phyloP scores from a whole-genome alignment of 2,797 vertebrate genomes.

The Acanthurus leucopareius region DNA sequence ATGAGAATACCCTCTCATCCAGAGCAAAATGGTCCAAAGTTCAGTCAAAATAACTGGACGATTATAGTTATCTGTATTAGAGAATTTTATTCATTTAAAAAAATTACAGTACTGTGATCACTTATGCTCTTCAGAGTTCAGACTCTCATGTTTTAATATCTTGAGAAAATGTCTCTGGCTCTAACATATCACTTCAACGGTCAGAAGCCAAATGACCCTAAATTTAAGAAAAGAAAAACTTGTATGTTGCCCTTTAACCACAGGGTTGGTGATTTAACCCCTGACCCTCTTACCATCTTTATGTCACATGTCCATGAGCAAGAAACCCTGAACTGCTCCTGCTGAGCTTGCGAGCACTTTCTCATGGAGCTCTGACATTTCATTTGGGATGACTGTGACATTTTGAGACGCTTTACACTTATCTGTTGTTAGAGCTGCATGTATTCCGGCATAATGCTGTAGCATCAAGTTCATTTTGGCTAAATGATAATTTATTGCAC shows the following conservation, averaged over 20 bases:
- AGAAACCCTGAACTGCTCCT: background rate
- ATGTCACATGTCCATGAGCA: conserved; percentile 7
- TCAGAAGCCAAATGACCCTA: background rate
- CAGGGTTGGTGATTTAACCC: conserved; percentile 2
- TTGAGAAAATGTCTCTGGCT: conserved; percentile 9
- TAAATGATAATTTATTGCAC: background rate
- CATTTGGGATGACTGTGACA: background rate
- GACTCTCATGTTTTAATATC: background rate
- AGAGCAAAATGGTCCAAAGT: background rate
- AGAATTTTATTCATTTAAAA: background rate
- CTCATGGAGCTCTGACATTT: background rate
- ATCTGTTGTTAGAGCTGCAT: conserved; percentile 19
- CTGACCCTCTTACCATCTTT: background rate
- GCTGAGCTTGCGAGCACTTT: background rate
- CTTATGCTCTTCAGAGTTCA: background rate
- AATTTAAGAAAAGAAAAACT: background rate
- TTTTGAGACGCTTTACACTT: background rate
- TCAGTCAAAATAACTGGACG: background rate
- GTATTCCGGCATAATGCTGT: background rate
- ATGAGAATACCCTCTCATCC: background rate
- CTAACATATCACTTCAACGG: rapidly evolving
- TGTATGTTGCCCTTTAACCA: background rate
- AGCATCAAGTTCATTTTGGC: background rate
- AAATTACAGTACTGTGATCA: background rate
- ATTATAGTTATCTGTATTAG: too few relatives aligned